Percentiles rank a stretch among this genome's conserved stretches.
These are phyloP conservation scores for Theodoxus fluviatilis DNA, from an alignment of 2,888 invertebrate genomes.

Conservation along the genomic window DNA sequence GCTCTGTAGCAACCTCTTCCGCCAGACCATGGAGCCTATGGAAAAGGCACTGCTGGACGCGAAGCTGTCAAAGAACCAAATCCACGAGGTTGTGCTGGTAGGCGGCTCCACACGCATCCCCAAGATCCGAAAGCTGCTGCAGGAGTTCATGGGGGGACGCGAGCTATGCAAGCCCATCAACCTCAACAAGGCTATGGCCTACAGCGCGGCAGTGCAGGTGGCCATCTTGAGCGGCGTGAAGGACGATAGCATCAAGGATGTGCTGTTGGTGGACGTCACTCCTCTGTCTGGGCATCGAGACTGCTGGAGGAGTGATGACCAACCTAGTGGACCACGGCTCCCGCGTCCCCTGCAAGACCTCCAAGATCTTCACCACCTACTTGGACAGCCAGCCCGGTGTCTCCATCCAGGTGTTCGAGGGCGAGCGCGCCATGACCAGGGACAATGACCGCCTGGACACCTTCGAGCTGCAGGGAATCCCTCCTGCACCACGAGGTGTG, in stretches of 20 bases:
- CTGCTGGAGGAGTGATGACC: conserved; percentile 59
- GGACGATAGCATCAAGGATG: conserved; percentile 77
- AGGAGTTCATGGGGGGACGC: conserved; percentile 72
- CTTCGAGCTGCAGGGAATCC: conserved; percentile 55
- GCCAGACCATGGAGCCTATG: conserved; percentile 91
- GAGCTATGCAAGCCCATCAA: conserved; percentile 95
- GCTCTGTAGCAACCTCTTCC: conserved; percentile 91
- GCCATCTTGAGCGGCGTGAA: conserved; percentile 77
- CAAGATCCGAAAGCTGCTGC: conserved; percentile 92
- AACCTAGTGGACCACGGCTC: conserved; percentile 50
- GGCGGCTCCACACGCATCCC: conserved; percentile 96
- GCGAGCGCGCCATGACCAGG: conserved; percentile 92
- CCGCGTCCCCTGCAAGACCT: conserved; percentile 61
- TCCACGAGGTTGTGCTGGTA: conserved; percentile 75
- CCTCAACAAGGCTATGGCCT: conserved; percentile 96
- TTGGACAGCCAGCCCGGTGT: conserved; percentile 79
- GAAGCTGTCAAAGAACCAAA: conserved; percentile 82
- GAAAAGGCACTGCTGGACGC: conserved; percentile 93
- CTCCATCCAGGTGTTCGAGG: conserved; percentile 77
- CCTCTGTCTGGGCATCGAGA: conserved; percentile 70
- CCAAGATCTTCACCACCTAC: conserved; percentile 80
- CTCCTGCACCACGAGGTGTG: conserved; percentile 56
- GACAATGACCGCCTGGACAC: conserved; percentile 76
- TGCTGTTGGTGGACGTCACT: conserved; percentile 76
- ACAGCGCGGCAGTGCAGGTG: conserved; percentile 56